A percentile compares a stretch with the other conserved stretches of the same genome.
Evolutionary conservation across 2,797 vertebrate species (phyloP).

Genomic region (Brachymystax lenok): DNA sequence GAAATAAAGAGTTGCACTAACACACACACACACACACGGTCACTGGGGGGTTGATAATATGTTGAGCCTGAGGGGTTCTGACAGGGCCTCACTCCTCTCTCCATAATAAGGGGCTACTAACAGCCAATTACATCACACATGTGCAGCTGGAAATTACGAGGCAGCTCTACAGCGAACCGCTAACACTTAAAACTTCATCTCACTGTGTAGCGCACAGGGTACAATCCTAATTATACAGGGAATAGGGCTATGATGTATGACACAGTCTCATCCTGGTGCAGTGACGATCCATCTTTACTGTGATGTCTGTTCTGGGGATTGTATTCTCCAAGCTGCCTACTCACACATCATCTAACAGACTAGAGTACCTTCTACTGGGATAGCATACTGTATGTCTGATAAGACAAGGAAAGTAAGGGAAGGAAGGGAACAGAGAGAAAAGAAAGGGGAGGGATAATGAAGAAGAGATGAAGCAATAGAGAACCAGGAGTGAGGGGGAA

Average conservation of each 20-base stretch:
- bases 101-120: conserved; percentile 56
- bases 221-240: conserved; percentile 3
- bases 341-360: conserved; percentile 6
- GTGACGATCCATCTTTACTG: neutral
- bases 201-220: neutral
- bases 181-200: conserved; percentile 23
- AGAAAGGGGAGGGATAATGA: neutral
- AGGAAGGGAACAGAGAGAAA: neutral
- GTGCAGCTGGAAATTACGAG: conserved; percentile 27
- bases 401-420: neutral
- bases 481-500: neutral
- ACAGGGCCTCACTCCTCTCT: conserved; percentile 39
- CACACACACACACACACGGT: neutral
- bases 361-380: conserved; percentile 1
- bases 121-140: conserved; percentile 51
- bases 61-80: conserved; percentile 52
- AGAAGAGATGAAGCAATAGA: neutral
- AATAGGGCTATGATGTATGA: conserved; percentile 19
- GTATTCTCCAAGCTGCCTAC: neutral
- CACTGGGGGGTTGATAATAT: conserved; percentile 52
- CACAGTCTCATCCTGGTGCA: neutral
- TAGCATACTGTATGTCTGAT: neutral
- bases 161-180: conserved; percentile 32
- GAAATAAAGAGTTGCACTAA: neutral
- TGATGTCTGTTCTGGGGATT: neutral